Conservation (phyloP, 2,888 invertebrate species). For the Physocephala rufipes region DNA sequence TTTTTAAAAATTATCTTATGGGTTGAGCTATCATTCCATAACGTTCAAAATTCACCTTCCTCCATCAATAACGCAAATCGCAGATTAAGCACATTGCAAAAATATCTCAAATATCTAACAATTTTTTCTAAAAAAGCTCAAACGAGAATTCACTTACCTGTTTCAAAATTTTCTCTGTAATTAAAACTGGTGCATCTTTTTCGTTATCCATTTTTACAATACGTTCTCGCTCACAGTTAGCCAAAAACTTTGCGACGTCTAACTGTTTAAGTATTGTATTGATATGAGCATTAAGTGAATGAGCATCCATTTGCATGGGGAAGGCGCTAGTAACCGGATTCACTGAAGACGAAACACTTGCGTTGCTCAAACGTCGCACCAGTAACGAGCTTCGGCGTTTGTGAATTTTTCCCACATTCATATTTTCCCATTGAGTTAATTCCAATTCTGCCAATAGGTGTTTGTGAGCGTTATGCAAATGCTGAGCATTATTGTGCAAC, state of each 20-base stretch:
- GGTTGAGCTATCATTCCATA: too few species aligned
- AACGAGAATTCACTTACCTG: slow-evolving; percentile 48
- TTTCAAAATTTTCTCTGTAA: slow-evolving; percentile 56
- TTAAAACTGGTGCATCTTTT: slow-evolving; percentile 28
- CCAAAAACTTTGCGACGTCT: slow-evolving; percentile 79
- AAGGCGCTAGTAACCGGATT: slow-evolving; percentile 59
- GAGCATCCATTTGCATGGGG: slow-evolving; percentile 76
- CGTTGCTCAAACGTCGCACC: slow-evolving; percentile 50
- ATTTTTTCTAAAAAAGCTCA: too few species aligned
- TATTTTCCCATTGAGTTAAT: slow-evolving; percentile 68
- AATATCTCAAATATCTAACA: too few species aligned
- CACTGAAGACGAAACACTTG: slow-evolving; percentile 39
- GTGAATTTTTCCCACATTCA: slow-evolving; percentile 55
- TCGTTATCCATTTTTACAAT: slow-evolving; percentile 36
- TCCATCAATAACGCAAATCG: too few species aligned
- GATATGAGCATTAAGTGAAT: slow-evolving; percentile 80
- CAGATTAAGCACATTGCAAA: too few species aligned
- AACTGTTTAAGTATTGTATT: slow-evolving; percentile 83
- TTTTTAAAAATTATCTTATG: too few species aligned
- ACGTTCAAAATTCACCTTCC: too few species aligned
- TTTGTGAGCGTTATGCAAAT: slow-evolving; percentile 70
- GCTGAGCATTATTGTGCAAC: slow-evolving; percentile 67
- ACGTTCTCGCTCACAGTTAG: slow-evolving; percentile 69
- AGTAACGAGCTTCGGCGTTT: slow-evolving; percentile 7
- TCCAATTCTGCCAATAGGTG: slow-evolving; percentile 75